phyloP scores from a whole-genome alignment of 2,888 invertebrate species.

The Scaptomyza reducta region DNA sequence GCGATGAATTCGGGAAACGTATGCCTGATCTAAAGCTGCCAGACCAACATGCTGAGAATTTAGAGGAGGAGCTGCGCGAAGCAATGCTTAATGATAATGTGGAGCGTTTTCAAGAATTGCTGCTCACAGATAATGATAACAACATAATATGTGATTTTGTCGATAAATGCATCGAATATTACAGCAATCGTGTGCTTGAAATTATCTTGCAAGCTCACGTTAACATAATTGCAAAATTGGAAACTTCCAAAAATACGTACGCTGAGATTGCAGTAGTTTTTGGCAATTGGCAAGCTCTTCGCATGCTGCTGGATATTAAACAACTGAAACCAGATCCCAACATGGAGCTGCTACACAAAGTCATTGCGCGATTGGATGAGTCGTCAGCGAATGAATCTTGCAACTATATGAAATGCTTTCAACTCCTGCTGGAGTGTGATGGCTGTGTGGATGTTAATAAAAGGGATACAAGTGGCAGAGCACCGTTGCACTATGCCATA shows the following conservation, averaged over 20 bases:
- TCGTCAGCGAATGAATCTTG: conserved; percentile 56
- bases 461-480: conserved; percentile 87
- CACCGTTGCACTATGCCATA: conserved; percentile 90
- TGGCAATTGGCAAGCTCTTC: conserved; percentile 84
- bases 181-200: conserved; percentile 85
- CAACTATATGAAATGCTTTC: conserved; percentile 87
- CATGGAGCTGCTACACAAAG: conserved; percentile 2
- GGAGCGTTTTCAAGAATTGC: conserved; percentile 85
- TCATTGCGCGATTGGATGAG: conserved; percentile 23
- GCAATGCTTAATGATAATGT: conserved; percentile 86
- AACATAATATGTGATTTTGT: conserved; percentile 46
- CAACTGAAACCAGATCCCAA: conserved; percentile 85
- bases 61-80: conserved; percentile 76
- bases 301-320: conserved; percentile 80
- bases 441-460: conserved; percentile 86
- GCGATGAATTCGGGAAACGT: conserved; percentile 44
- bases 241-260: conserved; percentile 83
- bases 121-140: conserved; percentile 75
- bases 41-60: not conserved
- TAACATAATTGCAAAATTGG: conserved; percentile 83
- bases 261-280: conserved; percentile 87
- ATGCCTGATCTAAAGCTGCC: conserved; percentile 15
- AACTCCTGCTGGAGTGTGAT: conserved; percentile 86
- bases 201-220: conserved; percentile 84
- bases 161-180: conserved; percentile 85